Evolutionary conservation across 2,113 vertebrate species (phyloP).

Genomic region (Morone chrysops): DNA sequence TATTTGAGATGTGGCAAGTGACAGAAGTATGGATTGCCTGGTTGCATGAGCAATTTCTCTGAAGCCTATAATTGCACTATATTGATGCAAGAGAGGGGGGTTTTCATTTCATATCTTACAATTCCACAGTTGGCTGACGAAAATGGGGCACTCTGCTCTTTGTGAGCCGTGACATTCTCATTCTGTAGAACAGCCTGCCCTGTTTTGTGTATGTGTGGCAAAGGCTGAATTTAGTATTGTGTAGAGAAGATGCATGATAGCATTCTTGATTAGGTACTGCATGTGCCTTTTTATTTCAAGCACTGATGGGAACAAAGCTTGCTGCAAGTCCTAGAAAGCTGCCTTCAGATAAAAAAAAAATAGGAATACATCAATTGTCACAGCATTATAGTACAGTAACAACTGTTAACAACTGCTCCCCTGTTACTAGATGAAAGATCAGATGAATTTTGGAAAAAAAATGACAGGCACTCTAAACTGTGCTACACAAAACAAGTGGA

Average conservation of each 20-base stretch:
- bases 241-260: slow-evolving; percentile 49
- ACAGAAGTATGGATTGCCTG: slow-evolving; percentile 78
- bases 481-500: slow-evolving; percentile 30
- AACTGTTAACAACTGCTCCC: slow-evolving; percentile 46
- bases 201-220: slow-evolving; percentile 60
- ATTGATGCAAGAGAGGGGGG: slow-evolving; percentile 74
- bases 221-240: slow-evolving; percentile 55
- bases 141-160: slow-evolving; percentile 74
- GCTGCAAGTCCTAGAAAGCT: slow-evolving; percentile 18
- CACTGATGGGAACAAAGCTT: slow-evolving; percentile 21
- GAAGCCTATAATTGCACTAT: slow-evolving; percentile 78
- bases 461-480: slow-evolving; percentile 37
- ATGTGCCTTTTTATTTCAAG: slow-evolving; percentile 43
- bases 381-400: slow-evolving; percentile 20
- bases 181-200: slow-evolving; percentile 61
- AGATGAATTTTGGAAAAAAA: slow-evolving; percentile 30
- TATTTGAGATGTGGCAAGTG: slow-evolving; percentile 73
- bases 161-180: slow-evolving; percentile 70
- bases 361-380: slow-evolving; percentile 22
- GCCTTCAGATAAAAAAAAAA: slow-evolving; percentile 20
- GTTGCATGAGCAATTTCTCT: slow-evolving; percentile 78
- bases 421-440: slow-evolving; percentile 31
- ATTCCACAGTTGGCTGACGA: slow-evolving; percentile 63
- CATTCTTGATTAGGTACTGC: slow-evolving; percentile 48
- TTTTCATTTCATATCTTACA: slow-evolving; percentile 72